phyloP scores from a whole-genome alignment of 2,797 vertebrate species.

The Manis pentadactyla region DNA sequence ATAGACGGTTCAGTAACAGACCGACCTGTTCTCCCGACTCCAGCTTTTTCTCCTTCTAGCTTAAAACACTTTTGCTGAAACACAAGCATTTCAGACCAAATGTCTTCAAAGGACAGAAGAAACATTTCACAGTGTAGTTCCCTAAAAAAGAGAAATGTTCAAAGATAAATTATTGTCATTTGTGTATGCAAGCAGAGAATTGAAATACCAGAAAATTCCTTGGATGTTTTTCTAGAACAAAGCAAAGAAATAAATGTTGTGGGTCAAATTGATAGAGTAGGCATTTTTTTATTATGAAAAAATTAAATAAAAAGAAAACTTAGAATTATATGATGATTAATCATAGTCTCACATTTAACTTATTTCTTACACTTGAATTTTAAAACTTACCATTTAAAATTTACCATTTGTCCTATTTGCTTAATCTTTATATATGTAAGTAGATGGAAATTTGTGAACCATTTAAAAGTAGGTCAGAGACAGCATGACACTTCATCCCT shows the following conservation, averaged over 20 bases:
- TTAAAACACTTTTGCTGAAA: conserved; percentile 51
- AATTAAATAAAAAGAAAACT: background rate
- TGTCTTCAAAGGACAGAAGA: background rate
- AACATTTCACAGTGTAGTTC: conserved; percentile 22
- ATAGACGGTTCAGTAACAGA: background rate
- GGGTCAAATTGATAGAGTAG: background rate
- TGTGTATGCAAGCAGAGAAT: background rate
- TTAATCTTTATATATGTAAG: conserved; percentile 16
- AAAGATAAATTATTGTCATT: background rate
- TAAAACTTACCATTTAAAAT: background rate
- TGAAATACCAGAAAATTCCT: conserved; percentile 15
- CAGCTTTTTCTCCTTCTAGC: background rate
- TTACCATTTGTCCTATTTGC: background rate
- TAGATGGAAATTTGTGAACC: background rate
- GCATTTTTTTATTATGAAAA: background rate
- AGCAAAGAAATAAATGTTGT: background rate
- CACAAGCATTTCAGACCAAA: background rate
- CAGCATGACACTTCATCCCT: background rate
- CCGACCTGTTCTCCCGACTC: background rate
- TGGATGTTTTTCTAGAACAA: conserved; percentile 30
- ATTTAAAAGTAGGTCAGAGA: conserved; percentile 50
- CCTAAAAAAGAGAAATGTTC: background rate
- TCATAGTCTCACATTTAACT: background rate
- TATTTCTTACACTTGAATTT: background rate
- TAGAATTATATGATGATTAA: background rate